A percentile compares a stretch with the other conserved stretches of the same genome.
Conservation (phyloP, 92 coral and sea anemone genomes). For the Meandrina meandrites region DNA sequence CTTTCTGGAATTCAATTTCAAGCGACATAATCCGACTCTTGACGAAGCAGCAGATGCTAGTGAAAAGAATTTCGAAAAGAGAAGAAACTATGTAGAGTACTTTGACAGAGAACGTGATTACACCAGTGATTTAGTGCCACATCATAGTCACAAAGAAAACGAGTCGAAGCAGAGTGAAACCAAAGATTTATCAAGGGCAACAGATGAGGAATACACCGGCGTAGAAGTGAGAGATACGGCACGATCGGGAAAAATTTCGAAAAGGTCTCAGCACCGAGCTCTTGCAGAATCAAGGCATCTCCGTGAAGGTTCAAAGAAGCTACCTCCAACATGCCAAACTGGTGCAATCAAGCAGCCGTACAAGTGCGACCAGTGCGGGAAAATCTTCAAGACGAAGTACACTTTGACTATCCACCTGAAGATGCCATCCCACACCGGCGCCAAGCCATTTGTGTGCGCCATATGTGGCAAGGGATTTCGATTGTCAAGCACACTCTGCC, state of each 20-base stretch:
- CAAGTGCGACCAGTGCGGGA: constrained; percentile 96
- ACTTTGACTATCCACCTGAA: constrained; percentile 96
- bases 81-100: not conserved
- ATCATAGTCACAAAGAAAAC: constrained; percentile 13
- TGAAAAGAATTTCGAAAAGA: not conserved
- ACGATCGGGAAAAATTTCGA: constrained; percentile 2
- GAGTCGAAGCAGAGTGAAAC: not conserved
- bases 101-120: not conserved
- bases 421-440: constrained; percentile 99
- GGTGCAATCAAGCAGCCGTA: constrained; percentile 62
- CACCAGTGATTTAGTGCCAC: not conserved
- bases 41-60: not conserved
- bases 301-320: constrained; percentile 32
- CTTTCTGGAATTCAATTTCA: not conserved
- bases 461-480: constrained; percentile 99
- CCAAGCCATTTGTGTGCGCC: constrained; percentile 98
- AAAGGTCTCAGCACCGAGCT: constrained; percentile 1
- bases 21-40: not conserved
- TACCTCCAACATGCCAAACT: not conserved
- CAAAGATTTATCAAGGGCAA: not conserved
- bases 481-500: constrained; percentile 93
- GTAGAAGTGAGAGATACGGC: constrained; percentile 7
- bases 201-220: not conserved
- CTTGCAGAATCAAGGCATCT: constrained; percentile 2
- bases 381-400: constrained; percentile 96